Evolutionary conservation across 2,113 vertebrate species (phyloP), one percentile per base, ranked within the genome.

Genomic region (Pterocles orientalis): DNA sequence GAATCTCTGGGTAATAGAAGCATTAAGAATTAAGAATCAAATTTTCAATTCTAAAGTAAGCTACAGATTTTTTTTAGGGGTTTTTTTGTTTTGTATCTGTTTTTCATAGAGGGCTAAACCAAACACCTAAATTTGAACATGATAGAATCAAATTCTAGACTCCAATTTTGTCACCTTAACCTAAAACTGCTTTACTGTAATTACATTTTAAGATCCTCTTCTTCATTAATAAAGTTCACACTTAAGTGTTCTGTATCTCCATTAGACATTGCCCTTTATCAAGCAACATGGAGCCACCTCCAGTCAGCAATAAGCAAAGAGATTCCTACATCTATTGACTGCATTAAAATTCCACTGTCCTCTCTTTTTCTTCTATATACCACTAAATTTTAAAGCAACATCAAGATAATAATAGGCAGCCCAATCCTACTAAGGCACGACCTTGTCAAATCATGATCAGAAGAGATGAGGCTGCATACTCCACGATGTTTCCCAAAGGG

Each of bases 391-490:
- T 89, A 82, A 93, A 96, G 73, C n/a, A 89, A 70, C 34, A 92
- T 79, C 94, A 91, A 85, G 70, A 91, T 68, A 91, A 93, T 86
- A 95, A 94, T 26, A 97, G 80, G 84, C 77, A 95, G 69, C 28
- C 80, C 80, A 94, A 82, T 81, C 50, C 71, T 88, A 84, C 72
- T 69, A 89, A 89, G 73, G 73, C 77, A 86, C 47, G 92, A 96
- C 94, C 87, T 95, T 94, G 94, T 91, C 92, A 97, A 94, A 93
- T 71, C 81, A 66, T 33, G 53, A 94, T 95, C 89, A 91, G 89
- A 92, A 95, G 86, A 94, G 73, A 94, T 51, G 70, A 96, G 65
- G 65, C 78, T 39, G 78, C 61, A 91, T 50, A 62, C 69, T 79
- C 92, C 5, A 8, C 31, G 43, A 12, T 84, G 72, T 87, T 89